These are phyloP conservation scores for Rhinopomastus cyanomelas DNA, from an alignment of 2,113 vertebrate genomes.

Conservation along the genomic window DNA sequence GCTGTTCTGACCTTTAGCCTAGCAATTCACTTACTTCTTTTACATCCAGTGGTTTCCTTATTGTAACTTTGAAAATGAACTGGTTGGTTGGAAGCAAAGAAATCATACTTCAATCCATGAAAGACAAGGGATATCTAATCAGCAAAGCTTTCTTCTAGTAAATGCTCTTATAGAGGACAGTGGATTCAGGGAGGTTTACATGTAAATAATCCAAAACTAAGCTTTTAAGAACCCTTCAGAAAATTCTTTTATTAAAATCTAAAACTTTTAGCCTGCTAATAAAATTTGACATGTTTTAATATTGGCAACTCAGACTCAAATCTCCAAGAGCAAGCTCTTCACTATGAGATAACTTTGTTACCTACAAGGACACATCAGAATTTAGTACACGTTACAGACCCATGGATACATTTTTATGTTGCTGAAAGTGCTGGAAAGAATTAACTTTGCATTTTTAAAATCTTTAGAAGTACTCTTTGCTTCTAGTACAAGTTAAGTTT, in stretches of 20 bases:
- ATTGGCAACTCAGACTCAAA: not conserved
- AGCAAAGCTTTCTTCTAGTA: not conserved
- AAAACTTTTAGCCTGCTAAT: not conserved
- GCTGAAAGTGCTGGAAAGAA: not conserved
- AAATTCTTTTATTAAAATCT: not conserved
- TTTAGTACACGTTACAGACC: not conserved
- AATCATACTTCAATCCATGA: not conserved
- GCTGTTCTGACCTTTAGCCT: constrained; percentile 25
- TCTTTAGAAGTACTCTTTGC: not conserved
- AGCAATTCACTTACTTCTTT: constrained; percentile 5
- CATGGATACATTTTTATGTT: not conserved
- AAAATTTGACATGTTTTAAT: not conserved
- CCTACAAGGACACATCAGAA: not conserved
- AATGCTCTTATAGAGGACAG: not conserved
- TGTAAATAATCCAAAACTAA: not conserved
- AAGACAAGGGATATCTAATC: not conserved
- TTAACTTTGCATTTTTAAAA: not conserved
- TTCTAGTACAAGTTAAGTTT: constrained; percentile 14
- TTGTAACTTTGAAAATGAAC: not conserved
- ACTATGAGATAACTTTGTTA: not conserved
- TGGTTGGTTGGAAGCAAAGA: not conserved
- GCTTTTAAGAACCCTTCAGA: not conserved
- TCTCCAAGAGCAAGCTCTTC: not conserved
- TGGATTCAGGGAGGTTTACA: not conserved
- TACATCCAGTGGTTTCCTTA: not conserved